Base-by-base conservation (phyloP, 2,797 vertebrate species). In the Syndactyla subalaris region DNA sequence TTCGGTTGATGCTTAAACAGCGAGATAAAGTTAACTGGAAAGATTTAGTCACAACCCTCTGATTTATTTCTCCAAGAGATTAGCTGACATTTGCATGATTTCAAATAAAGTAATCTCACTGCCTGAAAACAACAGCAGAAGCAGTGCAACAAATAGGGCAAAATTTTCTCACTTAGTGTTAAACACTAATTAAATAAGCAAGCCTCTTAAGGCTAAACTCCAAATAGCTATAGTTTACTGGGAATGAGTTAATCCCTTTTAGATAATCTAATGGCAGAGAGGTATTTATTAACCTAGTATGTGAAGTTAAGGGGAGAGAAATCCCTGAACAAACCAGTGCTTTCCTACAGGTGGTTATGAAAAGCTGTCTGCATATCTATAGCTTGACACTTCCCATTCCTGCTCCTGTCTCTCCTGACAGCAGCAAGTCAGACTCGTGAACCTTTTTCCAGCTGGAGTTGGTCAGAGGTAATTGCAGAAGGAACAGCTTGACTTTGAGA, bases 401-500 rank as follows among this genome's bases (percentile, higher is more conserved):
- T 30, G 20, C 9, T 63, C 23, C 39, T 19, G 30, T 22, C 22
- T 46, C 70, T 62, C 67, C 41, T 54, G 49, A 46, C 27, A 81
- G 71, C 39, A 85, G 0, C 6, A 48, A 84, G n/a, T 14, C 63
- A 59, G 66, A 71, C 39, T 71, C 11, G 45, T 39, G 87, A 65
- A 63, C 12, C 34, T 41, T 65, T 77, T 76, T 79, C 38, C 86
- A 87, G 45, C 1, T 79, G 49, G 14, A 87, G 32, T 8, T 62
- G 51, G 2, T 32, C 24, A 76, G 23, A 86, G 12, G 3, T 34
- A 86, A 88, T 14, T 79, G 74, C 74, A 94, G 74, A 71, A 86
- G 45, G 30, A 86, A 83, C 54, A 92, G 41, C 20, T 48, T 94
- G 88, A 92, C 71, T 91, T 93, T 48, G 24, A 85, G 63, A 92